Percentiles rank a stretch among this genome's conserved stretches.
phyloP scores from a whole-genome alignment of 2,888 invertebrate species.

The Cataglyphis rosenhaueri region DNA sequence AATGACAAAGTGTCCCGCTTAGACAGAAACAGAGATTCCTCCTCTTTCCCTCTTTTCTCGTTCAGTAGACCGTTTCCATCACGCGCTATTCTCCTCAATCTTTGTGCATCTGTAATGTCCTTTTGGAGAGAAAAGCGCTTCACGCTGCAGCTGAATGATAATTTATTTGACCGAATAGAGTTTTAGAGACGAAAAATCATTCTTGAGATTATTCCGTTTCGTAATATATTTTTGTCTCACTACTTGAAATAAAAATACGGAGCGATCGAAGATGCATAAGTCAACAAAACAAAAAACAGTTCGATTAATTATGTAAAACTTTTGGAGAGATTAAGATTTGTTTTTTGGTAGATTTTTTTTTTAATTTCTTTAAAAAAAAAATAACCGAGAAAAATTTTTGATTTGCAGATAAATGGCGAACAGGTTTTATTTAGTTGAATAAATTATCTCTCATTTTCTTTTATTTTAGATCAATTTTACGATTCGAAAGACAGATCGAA shows the following conservation, averaged over 20 bases:
- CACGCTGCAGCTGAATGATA: conserved; percentile 78
- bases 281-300: not conserved
- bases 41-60: conserved; percentile 15
- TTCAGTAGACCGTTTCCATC: conserved; percentile 70
- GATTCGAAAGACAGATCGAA: conserved; percentile 12
- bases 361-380: not conserved
- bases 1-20: not conserved
- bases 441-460: not conserved
- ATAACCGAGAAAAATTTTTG: not conserved
- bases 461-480: not conserved
- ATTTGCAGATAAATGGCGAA: not conserved
- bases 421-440: not conserved
- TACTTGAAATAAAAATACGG: conserved; percentile 2
- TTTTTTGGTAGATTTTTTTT: not conserved
- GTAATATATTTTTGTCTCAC: not conserved
- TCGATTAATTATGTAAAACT: not conserved
- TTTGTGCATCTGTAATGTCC: conserved; percentile 73
- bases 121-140: conserved; percentile 79
- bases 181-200: conserved; percentile 3
- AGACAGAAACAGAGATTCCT: not conserved
- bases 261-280: conserved; percentile 17
- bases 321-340: not conserved
- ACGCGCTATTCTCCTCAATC: conserved; percentile 72
- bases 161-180: conserved; percentile 36
- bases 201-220: conserved; percentile 11